A percentile compares a stretch with the other conserved stretches of the same genome.
These are phyloP conservation scores for Neosilurus hyrtlii DNA, from an alignment of 2,797 vertebrate genomes.

Conservation along the genomic window DNA sequence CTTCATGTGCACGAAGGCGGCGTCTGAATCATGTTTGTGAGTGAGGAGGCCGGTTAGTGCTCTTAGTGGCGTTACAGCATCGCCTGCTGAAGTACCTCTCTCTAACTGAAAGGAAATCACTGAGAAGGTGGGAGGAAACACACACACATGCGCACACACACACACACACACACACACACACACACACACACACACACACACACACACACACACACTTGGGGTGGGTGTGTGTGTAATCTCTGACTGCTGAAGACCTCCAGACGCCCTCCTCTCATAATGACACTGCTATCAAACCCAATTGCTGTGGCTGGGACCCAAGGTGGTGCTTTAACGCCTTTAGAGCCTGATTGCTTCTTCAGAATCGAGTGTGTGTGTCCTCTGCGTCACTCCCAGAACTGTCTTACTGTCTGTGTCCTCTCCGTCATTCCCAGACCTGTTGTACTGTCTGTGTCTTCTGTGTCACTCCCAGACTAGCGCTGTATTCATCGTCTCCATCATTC, in stretches of 20 bases:
- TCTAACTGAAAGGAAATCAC: slow-evolving; percentile 62
- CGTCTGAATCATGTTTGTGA: neutral
- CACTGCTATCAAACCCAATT: slow-evolving; percentile 80
- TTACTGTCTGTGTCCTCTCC: slow-evolving; percentile 53
- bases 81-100: slow-evolving; percentile 56
- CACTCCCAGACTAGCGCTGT: too few species aligned
- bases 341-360: slow-evolving; percentile 79
- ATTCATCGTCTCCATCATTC: neutral
- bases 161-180: slow-evolving; percentile 3
- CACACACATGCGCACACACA: slow-evolving; percentile 7
- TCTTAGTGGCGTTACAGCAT: slow-evolving; percentile 43
- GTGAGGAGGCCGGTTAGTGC: neutral
- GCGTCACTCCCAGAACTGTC: slow-evolving; percentile 59
- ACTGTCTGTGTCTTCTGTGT: neutral
- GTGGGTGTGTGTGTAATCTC: slow-evolving; percentile 68
- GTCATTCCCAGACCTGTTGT: neutral
- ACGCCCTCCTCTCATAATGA: slow-evolving; percentile 78
- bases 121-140: slow-evolving; percentile 43
- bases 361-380: slow-evolving; percentile 78
- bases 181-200: slow-evolving; percentile 4
- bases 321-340: slow-evolving; percentile 77
- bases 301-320: slow-evolving; percentile 78
- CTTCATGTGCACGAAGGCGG: neutral
- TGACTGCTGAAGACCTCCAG: slow-evolving; percentile 74
- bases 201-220: slow-evolving; percentile 37